These are phyloP conservation scores for Peucedramus taeniatus DNA, from an alignment of 2,113 vertebrate species.

Conservation along the genomic window DNA sequence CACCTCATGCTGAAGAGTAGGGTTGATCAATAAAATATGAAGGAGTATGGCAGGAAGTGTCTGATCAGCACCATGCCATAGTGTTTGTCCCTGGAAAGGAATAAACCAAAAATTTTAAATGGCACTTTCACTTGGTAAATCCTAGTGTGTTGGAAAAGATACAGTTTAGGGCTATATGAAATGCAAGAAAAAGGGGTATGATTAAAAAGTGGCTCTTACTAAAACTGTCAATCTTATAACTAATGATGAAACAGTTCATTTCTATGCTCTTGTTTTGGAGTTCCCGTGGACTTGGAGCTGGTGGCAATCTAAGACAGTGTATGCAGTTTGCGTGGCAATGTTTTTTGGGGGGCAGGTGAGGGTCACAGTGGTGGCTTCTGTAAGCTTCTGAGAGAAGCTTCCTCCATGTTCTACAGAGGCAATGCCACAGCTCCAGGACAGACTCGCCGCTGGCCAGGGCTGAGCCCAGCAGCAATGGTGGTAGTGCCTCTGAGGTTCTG, in stretches of 20 bases:
- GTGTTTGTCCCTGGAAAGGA: slow-evolving; percentile 30
- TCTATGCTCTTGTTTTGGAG: background rate
- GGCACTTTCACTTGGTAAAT: background rate
- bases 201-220: background rate
- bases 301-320: background rate
- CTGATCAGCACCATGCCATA: slow-evolving; percentile 43
- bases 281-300: background rate
- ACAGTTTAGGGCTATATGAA: background rate
- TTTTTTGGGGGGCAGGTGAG: background rate
- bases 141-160: background rate
- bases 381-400: background rate
- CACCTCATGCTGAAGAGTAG: background rate
- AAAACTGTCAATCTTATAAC: background rate
- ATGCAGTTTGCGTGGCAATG: accelerated
- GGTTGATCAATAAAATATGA: background rate
- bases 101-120: background rate
- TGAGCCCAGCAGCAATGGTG: background rate
- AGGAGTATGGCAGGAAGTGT: slow-evolving; percentile 25
- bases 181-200: background rate
- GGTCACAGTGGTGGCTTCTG: background rate
- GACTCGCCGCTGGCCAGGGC: accelerated
- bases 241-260: background rate
- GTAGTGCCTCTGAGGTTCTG: accelerated
- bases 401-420: background rate
- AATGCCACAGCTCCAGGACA: background rate